phyloP scores from a whole-genome alignment of 2,797 vertebrate species.

The Phoxinus dragarum region DNA sequence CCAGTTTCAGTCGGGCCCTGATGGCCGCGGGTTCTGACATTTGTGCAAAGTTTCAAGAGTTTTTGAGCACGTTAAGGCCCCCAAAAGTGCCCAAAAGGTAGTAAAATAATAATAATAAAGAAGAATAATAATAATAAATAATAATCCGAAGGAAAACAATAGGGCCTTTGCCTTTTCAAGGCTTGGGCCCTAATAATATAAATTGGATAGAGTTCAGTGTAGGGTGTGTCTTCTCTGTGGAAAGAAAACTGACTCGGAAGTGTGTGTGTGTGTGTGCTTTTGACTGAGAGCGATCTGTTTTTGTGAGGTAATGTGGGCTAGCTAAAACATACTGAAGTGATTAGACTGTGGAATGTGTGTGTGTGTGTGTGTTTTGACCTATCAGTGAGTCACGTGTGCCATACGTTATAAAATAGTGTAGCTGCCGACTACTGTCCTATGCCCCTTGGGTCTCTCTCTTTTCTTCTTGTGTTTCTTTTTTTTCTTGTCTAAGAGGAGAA shows the following conservation, averaged over 20 bases:
- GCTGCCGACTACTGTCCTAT: constrained; percentile 26
- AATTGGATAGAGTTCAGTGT: neutral
- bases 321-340: constrained; percentile 35
- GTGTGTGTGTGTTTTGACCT: constrained; percentile 15
- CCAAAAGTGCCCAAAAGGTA: too few relatives aligned
- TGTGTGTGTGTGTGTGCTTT: neutral
- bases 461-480: neutral
- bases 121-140: too few relatives aligned
- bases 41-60: too few relatives aligned
- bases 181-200: too few relatives aligned
- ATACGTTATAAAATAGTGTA: constrained; percentile 4
- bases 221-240: constrained; percentile 7
- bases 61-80: too few relatives aligned
- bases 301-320: constrained; percentile 19
- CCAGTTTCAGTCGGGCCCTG: too few relatives aligned
- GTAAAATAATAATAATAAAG: too few relatives aligned
- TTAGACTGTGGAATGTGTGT: constrained; percentile 40
- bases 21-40: too few relatives aligned
- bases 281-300: constrained; percentile 15
- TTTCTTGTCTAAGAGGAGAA: constrained; percentile 21
- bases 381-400: constrained; percentile 12
- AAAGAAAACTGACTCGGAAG: neutral
- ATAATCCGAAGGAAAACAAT: too few relatives aligned
- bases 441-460: constrained; percentile 5
- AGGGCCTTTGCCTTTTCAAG: too few relatives aligned